These are phyloP conservation scores for Cephalopholis sonnerati DNA, from an alignment of 2,113 vertebrate species.

Conservation along the genomic window DNA sequence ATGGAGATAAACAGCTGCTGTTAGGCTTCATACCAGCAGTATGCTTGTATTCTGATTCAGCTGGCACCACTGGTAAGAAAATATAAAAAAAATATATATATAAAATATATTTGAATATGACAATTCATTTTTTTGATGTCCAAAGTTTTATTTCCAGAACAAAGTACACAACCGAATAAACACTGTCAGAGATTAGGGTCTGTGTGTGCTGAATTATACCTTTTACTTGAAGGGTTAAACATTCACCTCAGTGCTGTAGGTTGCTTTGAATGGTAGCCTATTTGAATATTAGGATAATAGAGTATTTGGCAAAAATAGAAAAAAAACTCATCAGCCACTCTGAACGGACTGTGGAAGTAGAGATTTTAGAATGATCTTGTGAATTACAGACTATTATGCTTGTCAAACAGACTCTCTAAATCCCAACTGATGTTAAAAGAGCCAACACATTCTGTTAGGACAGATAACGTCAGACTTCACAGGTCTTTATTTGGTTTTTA, in stretches of 20 bases:
- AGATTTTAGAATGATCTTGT: background rate
- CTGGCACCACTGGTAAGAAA: background rate
- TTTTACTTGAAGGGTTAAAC: background rate
- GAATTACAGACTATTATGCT: background rate
- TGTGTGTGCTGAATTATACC: background rate
- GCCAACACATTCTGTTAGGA: background rate
- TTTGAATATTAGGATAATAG: background rate
- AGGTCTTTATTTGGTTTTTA: background rate
- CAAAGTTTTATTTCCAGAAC: background rate
- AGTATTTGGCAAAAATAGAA: background rate
- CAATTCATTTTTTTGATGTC: background rate
- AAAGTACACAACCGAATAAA: background rate
- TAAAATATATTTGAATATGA: background rate
- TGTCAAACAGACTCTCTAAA: background rate
- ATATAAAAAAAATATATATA: no score
- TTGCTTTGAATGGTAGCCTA: background rate
- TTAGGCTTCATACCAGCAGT: background rate
- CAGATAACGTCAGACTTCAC: background rate
- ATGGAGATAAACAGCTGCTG: slow-evolving; percentile 17
- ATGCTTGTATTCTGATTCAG: background rate
- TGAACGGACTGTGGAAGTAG: background rate
- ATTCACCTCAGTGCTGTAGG: background rate
- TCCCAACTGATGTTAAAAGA: background rate
- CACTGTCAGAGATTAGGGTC: background rate
- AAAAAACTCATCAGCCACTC: background rate